These are phyloP conservation scores for Junco hyemalis DNA, from an alignment of 2,113 vertebrate species.

Conservation along the genomic window DNA sequence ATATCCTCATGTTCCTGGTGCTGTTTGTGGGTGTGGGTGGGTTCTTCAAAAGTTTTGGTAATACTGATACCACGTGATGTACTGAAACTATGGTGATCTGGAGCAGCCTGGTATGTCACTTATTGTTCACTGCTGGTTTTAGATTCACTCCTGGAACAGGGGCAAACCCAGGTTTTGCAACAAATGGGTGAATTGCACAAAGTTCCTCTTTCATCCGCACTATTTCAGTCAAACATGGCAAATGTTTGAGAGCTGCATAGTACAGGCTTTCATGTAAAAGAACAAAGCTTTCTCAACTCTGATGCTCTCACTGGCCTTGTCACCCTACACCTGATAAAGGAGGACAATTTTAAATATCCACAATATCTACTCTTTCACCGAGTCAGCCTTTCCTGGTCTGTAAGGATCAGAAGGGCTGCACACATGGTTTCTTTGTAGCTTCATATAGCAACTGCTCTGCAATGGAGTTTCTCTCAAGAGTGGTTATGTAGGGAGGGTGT, in stretches of 20 bases:
- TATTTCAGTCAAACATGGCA: neutral
- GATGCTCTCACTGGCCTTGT: neutral
- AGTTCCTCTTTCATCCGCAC: neutral
- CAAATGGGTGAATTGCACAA: neutral
- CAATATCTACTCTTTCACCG: neutral
- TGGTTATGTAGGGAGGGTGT: accelerated
- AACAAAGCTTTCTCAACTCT: neutral
- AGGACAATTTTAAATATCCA: neutral
- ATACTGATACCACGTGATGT: no score
- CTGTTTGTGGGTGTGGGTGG: accelerated
- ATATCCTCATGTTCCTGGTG: neutral
- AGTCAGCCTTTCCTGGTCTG: neutral
- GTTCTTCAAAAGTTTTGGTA: neutral
- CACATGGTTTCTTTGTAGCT: neutral
- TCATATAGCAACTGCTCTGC: accelerated
- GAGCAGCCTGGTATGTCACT: neutral
- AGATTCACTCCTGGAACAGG: neutral
- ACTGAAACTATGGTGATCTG: neutral
- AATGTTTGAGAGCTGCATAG: neutral
- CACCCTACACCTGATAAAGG: neutral
- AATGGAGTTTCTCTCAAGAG: neutral
- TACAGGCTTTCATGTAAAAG: neutral
- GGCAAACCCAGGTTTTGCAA: neutral
- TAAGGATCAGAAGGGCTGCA: neutral
- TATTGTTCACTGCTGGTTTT: neutral